Evolutionary conservation across 2,113 vertebrate genomes (phyloP), one percentile per base, ranked within the genome.

Genomic region (Marmota flaviventris): DNA sequence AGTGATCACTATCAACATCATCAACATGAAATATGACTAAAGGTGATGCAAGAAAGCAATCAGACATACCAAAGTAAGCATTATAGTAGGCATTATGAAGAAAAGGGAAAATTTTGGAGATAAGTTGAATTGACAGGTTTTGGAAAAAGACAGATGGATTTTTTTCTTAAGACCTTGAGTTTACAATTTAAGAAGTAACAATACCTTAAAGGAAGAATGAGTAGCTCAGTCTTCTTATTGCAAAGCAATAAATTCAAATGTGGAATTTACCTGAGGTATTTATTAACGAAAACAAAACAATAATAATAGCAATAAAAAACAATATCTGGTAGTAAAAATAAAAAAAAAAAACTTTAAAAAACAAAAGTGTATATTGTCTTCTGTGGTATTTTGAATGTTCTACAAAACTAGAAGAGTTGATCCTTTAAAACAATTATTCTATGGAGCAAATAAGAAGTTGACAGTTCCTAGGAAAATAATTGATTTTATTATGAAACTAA

Each of bases 111-210:
- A 63, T 76, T 89, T 17, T 8, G 25, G 27, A 86, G 83, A 89
- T 32, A 37, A 76, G 10, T 61, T 17, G 45, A 58, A 93, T 3
- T 96, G 93, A 97, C 75, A 97, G 69, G 13, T 89, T 37, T 83
- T 4, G 14, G 37, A 48, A 93, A 91, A 93, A 86, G 11, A 79
- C 65, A 8, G 67, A 17, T 78, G 5, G 2, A 56, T 11, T 63
- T 53, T 51, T 70, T 81, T 39, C 39, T 56, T 14, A 70, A 86
- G 48, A 12, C 17, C 4, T 42, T 14, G 12, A 11, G 0, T 93
- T 75, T 91, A 73, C 6, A 82, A 9, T 91, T 77, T 89, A 84
- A 67, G 24, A 85, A 92, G 4, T 48, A 67, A 37, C 18, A 70
- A 37, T 37, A 53, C 13, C 13, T 83, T 42, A 63, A 6, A 85